Evolutionary conservation across 2,888 invertebrate genomes (phyloP).

Genomic region (Metalampra italica): DNA sequence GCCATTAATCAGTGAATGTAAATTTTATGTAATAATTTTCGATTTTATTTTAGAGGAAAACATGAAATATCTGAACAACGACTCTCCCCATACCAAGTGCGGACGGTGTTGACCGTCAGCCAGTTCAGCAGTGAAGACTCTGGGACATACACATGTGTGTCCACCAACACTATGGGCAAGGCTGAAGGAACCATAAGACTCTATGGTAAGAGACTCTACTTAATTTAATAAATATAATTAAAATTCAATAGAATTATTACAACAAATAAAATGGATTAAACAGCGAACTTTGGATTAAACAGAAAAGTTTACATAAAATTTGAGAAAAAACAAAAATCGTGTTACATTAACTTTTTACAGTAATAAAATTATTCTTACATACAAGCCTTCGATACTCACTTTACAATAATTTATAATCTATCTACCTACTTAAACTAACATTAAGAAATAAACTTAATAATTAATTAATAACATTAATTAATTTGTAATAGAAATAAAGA

Average conservation of each 20-base stretch:
- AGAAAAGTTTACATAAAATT: too few species aligned
- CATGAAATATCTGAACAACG: constrained; percentile 81
- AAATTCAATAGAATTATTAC: too few species aligned
- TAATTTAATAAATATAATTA: too few species aligned
- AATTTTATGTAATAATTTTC: neutral
- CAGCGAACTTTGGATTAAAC: too few species aligned
- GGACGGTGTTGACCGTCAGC: constrained; percentile 80
- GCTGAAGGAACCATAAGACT: constrained; percentile 83
- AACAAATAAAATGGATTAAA: too few species aligned
- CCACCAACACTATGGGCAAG: constrained; percentile 84
- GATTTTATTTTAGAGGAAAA: constrained; percentile 72
- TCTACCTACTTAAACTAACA: too few species aligned
- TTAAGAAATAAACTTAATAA: too few species aligned
- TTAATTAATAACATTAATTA: neutral
- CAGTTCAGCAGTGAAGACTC: constrained; percentile 80
- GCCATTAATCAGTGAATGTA: neutral
- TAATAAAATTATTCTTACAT: too few species aligned
- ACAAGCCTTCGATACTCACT: too few species aligned
- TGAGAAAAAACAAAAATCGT: too few species aligned
- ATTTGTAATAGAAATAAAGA: constrained; percentile 61
- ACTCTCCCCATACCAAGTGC: constrained; percentile 79
- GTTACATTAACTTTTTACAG: too few species aligned
- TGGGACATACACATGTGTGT: constrained; percentile 84
- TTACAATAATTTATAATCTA: too few species aligned
- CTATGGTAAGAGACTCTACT: constrained; percentile 76